Base-by-base conservation (phyloP, 2,113 vertebrate species). In the Archilochus colubris region DNA sequence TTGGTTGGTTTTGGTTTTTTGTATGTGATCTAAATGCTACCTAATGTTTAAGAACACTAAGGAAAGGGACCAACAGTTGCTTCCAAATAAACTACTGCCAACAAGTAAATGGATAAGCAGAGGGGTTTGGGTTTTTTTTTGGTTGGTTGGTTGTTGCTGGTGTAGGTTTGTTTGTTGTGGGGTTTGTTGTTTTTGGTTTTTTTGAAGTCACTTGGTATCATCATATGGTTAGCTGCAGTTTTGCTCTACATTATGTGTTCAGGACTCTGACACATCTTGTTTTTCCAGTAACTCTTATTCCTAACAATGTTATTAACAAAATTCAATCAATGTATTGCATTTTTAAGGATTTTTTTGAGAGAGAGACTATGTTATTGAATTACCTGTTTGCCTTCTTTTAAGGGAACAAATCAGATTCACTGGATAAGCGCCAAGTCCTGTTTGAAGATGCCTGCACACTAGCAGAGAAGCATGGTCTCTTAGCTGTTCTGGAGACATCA, bases 381-480 rank as follows among this genome's bases (percentile, higher is more conserved):
- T 67, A 25, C 54, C 12, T 79, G 7, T 64, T 68, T 93, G 5
- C 77, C 51, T 80, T 72, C 9, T 91, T 36, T 68, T 21, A 88
- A 99, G 99, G 99, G 78, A 99, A 99, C 97, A 99, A 99, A 93
- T 97, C 98, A 0, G 99, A 99, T 89, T 89, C 99, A 7, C 96
- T 98, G 91, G 89, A 98, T 7, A 97, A 98, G 69, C 98, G 99
- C 1, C 97, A 98, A 6, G 99, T 99, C 30, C 95, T 91, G 17
- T 99, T 99, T 69, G 97, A 99, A 84, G 98, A 99, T 3, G 99
- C 99, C 36, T 99, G 99, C 93, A 96, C 96, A 0, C 92, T 99
- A 83, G 98, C 99, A 2, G 98, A 99, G 87, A 98, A 99, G 25
- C 82, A 97, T 0, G 98, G 98, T 23, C 96, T 99, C 57, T 93